phyloP scores from a whole-genome alignment of 2,888 invertebrate genomes.

The Macaria liturata region DNA sequence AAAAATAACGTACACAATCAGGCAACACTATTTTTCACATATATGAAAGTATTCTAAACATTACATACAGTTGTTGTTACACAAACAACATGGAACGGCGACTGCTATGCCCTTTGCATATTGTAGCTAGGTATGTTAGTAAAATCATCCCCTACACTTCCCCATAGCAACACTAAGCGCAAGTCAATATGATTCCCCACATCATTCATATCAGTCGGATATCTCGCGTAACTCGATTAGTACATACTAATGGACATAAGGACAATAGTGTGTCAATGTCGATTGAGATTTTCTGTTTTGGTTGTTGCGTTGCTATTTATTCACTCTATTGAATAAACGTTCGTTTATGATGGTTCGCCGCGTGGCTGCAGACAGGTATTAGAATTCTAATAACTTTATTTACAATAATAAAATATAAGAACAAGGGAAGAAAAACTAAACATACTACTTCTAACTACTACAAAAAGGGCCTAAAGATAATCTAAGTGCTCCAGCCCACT shows the following conservation, averaged over 20 bases:
- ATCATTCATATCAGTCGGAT: constrained; percentile 23
- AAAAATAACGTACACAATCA: too few species aligned
- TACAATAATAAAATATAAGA: too few species aligned
- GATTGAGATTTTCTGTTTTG: neutral
- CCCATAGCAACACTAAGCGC: constrained; percentile 2
- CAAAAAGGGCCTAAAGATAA: too few species aligned
- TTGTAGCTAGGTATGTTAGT: neutral
- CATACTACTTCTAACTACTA: too few species aligned
- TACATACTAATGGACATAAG: constrained; percentile 7
- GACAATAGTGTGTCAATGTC: constrained; percentile 15
- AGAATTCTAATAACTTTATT: too few species aligned
- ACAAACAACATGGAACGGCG: neutral
- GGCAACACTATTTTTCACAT: neutral
- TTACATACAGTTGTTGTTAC: neutral
- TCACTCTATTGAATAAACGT: too few species aligned
- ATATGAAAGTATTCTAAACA: too few species aligned
- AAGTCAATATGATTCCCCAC: constrained; percentile 15
- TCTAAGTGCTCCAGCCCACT: too few species aligned
- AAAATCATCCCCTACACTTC: neutral
- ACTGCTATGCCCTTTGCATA: neutral
- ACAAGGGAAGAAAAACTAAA: too few species aligned
- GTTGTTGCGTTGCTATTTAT: too few species aligned
- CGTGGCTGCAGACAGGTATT: too few species aligned
- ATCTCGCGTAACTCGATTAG: constrained; percentile 1
- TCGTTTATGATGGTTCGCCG: too few species aligned